Conservation (phyloP, 2,888 invertebrate genomes). For the Sarcophaga subvicina region DNA sequence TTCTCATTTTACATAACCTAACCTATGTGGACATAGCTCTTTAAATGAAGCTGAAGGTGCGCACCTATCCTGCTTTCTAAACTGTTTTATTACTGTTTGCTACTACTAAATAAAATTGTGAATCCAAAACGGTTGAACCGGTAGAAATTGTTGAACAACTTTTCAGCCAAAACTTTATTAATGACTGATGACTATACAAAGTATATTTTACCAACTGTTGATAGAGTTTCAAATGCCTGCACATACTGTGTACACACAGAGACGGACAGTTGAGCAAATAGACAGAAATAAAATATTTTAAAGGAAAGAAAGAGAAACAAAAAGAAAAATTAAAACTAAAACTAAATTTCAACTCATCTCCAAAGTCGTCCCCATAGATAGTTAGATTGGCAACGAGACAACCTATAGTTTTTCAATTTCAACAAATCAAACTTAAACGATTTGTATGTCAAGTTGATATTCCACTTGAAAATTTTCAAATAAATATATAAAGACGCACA, state of each 20-base stretch:
- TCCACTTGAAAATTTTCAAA: conserved; percentile 33
- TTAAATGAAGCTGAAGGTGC: too few relatives aligned
- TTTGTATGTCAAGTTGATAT: conserved; percentile 61
- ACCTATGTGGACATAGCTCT: too few relatives aligned
- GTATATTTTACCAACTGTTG: conserved; percentile 63
- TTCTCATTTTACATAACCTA: neutral
- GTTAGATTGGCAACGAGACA: conserved; percentile 29
- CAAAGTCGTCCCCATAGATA: conserved; percentile 14
- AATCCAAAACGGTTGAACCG: neutral
- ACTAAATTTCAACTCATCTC: conserved; percentile 32
- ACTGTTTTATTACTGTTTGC: too few relatives aligned
- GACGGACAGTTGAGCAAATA: conserved; percentile 22
- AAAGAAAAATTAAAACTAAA: conserved; percentile 35
- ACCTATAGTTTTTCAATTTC: conserved; percentile 64
- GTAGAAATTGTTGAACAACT: conserved; percentile 42
- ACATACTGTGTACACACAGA: conserved; percentile 2
- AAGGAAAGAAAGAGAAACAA: conserved; percentile 8
- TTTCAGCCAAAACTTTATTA: conserved; percentile 60
- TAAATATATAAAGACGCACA: neutral
- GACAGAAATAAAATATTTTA: conserved; percentile 25
- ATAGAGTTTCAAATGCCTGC: conserved; percentile 44
- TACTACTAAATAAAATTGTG: too few relatives aligned
- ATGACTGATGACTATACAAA: conserved; percentile 49
- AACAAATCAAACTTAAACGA: conserved; percentile 66
- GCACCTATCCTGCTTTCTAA: too few relatives aligned